These are phyloP conservation scores for Acrocephalus kingi DNA, from an alignment of 2,113 vertebrate species.

Conservation along the genomic window DNA sequence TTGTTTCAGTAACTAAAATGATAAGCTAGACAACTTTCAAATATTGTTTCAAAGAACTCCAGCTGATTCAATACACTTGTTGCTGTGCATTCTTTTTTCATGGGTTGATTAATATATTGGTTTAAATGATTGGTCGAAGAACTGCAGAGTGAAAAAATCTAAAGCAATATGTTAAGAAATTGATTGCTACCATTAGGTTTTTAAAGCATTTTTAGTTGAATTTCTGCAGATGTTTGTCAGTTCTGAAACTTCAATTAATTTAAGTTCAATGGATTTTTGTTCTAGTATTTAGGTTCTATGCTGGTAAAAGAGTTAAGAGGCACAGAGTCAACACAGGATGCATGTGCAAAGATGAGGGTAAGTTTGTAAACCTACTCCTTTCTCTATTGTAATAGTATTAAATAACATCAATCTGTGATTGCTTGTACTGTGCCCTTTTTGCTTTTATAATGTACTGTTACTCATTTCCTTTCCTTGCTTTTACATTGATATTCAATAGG, in stretches of 20 bases:
- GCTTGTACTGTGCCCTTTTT: conserved; percentile 18
- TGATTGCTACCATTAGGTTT: not conserved
- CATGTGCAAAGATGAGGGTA: conserved; percentile 99
- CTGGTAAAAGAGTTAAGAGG: conserved; percentile 98
- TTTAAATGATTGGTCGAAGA: not conserved
- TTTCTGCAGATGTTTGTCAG: not conserved
- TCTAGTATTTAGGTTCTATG: conserved; percentile 99
- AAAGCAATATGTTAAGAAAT: not conserved
- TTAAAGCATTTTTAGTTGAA: not conserved
- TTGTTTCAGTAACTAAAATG: conserved; percentile 18
- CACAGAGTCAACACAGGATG: conserved; percentile 98
- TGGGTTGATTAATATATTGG: not conserved
- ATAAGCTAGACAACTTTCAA: not conserved
- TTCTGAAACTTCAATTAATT: not conserved
- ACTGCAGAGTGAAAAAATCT: not conserved
- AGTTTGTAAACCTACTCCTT: conserved; percentile 61
- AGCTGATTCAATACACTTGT: not conserved
- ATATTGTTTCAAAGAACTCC: not conserved
- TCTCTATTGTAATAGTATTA: not conserved
- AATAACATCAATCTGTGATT: not conserved
- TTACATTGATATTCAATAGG: not conserved
- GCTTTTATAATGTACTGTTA: not conserved
- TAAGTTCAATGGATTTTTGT: conserved; percentile 45
- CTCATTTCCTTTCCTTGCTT: not conserved
- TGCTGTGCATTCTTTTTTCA: conserved; percentile 40